Percentiles rank a stretch among this genome's conserved stretches.
Conservation (phyloP, 1,140 invertebrate genomes). For the Harpegnathos saltator region DNA sequence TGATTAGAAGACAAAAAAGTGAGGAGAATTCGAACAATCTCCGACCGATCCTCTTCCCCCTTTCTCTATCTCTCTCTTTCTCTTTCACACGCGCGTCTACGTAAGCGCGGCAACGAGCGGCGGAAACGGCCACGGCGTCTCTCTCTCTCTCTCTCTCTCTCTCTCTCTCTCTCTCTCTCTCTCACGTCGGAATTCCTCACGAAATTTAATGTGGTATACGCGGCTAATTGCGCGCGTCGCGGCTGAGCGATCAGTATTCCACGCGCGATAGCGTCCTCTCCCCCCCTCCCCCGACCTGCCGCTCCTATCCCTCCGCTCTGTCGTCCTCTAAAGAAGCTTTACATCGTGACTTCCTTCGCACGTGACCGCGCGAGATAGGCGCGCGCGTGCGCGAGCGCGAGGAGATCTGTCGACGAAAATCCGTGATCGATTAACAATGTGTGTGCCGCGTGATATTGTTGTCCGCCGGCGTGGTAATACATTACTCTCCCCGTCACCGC, state of each 20-base stretch:
- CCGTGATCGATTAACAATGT: constrained; percentile 58
- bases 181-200: constrained; percentile 20
- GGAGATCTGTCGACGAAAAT: constrained; percentile 65
- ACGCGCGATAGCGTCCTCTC: not conserved
- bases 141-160: too few species aligned
- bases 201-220: constrained; percentile 36
- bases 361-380: constrained; percentile 32
- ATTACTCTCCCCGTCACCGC: constrained; percentile 10
- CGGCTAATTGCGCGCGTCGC: constrained; percentile 17
- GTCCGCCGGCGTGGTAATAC: constrained; percentile 34
- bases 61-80: too few species aligned
- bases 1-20: not conserved
- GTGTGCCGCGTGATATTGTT: constrained; percentile 28
- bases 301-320: not conserved
- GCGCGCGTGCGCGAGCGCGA: not conserved
- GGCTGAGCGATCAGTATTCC: constrained; percentile 33
- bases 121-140: too few species aligned
- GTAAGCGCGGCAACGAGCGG: too few species aligned
- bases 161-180: too few species aligned
- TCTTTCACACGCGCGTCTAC: too few species aligned
- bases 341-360: constrained; percentile 56
- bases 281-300: not conserved
- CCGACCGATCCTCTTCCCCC: too few species aligned
- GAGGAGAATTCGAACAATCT: too few species aligned
- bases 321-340: constrained; percentile 16